Percentiles rank a stretch among this genome's conserved stretches.
These are phyloP conservation scores for Melanotaenia pygmaea DNA, from an alignment of 2,797 vertebrate species.

Conservation along the genomic window DNA sequence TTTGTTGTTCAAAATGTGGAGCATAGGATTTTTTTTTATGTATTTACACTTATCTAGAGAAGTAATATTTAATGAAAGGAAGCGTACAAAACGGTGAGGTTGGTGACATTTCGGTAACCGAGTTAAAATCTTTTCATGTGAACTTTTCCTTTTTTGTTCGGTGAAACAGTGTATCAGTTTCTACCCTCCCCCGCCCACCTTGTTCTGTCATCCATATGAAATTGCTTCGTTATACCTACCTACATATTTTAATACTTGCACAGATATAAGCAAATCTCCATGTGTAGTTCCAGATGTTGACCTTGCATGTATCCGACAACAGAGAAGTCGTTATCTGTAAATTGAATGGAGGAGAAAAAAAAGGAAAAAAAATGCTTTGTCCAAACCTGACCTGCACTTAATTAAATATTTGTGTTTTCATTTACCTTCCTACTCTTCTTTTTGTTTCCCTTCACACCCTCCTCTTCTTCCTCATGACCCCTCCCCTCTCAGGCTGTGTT, in stretches of 20 bases:
- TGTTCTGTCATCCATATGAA: slow-evolving; percentile 68
- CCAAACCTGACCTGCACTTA: slow-evolving; percentile 87
- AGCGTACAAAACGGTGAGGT: slow-evolving; percentile 73
- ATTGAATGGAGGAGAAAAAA: slow-evolving; percentile 67
- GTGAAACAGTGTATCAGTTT: slow-evolving; percentile 82
- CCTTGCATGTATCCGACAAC: slow-evolving; percentile 86
- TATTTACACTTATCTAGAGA: slow-evolving; percentile 84
- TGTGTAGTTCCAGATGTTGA: slow-evolving; percentile 86
- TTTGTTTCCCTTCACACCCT: background rate
- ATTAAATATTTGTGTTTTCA: slow-evolving; percentile 79
- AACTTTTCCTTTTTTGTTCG: slow-evolving; percentile 79
- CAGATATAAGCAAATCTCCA: slow-evolving; percentile 85
- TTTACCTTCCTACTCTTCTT: slow-evolving; percentile 16
- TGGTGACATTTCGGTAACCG: slow-evolving; percentile 86
- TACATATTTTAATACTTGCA: slow-evolving; percentile 85
- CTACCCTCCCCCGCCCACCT: slow-evolving; percentile 44
- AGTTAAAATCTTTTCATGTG: slow-evolving; percentile 76
- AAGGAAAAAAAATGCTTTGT: slow-evolving; percentile 42
- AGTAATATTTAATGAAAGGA: slow-evolving; percentile 68
- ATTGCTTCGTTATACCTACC: slow-evolving; percentile 79
- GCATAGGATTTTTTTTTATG: slow-evolving; percentile 78
- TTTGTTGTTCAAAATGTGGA: slow-evolving; percentile 87
- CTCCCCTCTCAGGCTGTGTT: slow-evolving; percentile 48
- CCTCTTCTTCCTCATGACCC: slow-evolving; percentile 11
- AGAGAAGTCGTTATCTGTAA: slow-evolving; percentile 81